Evolutionary conservation across 2,113 vertebrate species (phyloP).

Genomic region (Rhinopomastus cyanomelas): DNA sequence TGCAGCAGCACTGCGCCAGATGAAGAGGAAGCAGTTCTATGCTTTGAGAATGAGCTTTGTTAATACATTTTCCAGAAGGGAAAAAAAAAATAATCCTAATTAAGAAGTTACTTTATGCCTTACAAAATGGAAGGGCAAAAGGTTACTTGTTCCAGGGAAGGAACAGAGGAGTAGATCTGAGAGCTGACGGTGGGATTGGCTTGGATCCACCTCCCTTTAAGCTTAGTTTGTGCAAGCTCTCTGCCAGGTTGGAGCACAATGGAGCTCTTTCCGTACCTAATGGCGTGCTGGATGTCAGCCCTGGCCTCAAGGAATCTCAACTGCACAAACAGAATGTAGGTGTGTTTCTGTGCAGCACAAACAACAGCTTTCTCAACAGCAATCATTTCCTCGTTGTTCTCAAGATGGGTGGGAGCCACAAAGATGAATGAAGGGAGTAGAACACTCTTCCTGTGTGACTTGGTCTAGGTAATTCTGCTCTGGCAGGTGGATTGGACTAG

Average conservation of each 20-base stretch:
- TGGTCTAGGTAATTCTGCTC: too few species aligned
- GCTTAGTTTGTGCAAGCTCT: conserved; percentile 55
- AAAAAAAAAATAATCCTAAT: conserved; percentile 39
- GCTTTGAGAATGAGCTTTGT: conserved; percentile 12
- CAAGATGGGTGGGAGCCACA: too few species aligned
- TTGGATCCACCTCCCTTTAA: conserved; percentile 48
- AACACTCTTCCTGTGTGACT: too few species aligned
- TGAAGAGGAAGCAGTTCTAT: background rate
- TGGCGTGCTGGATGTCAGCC: conserved; percentile 66
- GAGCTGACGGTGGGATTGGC: conserved; percentile 56
- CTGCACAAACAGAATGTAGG: conserved; percentile 28
- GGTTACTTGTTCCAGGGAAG: conserved; percentile 51
- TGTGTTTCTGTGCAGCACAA: conserved; percentile 54
- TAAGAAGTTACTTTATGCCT: conserved; percentile 56
- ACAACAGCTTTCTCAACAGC: conserved; percentile 26
- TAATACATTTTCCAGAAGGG: conserved; percentile 28
- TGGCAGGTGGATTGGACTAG: too few species aligned
- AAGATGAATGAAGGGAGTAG: too few species aligned
- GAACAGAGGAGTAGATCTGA: conserved; percentile 51
- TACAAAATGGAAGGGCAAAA: conserved; percentile 47
- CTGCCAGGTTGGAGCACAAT: conserved; percentile 59
- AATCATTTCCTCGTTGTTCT: background rate
- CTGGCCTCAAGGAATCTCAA: conserved; percentile 55
- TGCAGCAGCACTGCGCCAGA: background rate
- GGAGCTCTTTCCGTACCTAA: conserved; percentile 60